Evolutionary conservation across 2,113 vertebrate species (phyloP).

Genomic region (Catagonus wagneri): DNA sequence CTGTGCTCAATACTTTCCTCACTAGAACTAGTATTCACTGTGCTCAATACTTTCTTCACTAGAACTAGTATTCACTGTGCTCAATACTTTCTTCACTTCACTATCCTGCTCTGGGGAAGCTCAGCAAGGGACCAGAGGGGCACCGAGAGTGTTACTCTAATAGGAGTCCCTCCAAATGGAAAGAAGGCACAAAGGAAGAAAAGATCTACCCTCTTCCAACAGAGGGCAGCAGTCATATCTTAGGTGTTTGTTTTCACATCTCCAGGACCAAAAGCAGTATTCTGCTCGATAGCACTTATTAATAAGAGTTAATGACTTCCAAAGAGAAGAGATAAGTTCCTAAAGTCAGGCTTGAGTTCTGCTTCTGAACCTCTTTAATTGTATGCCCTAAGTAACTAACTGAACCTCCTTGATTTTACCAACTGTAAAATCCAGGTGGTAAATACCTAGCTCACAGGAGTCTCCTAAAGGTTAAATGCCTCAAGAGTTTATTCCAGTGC

Average conservation of each 20-base stretch:
- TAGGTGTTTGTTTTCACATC: background rate
- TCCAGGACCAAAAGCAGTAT: background rate
- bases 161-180: background rate
- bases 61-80: too few species aligned
- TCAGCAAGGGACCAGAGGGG: too few species aligned
- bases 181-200: background rate
- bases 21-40: too few species aligned
- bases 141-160: background rate
- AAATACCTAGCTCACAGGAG: conserved; percentile 35
- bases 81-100: background rate
- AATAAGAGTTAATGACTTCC: conserved; percentile 31
- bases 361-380: background rate
- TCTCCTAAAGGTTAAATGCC: conserved; percentile 15
- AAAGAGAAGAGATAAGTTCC: conserved; percentile 18
- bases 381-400: conserved; percentile 31
- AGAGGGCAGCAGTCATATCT: background rate
- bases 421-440: conserved; percentile 21
- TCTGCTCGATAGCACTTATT: background rate
- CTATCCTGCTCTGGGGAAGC: too few species aligned
- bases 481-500: background rate
- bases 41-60: background rate
- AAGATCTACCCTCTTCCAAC: background rate
- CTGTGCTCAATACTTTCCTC: background rate
- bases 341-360: background rate
- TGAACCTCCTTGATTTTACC: conserved; percentile 59